phyloP scores from a whole-genome alignment of 2,888 invertebrate species.

The Zonitis immaculata region DNA sequence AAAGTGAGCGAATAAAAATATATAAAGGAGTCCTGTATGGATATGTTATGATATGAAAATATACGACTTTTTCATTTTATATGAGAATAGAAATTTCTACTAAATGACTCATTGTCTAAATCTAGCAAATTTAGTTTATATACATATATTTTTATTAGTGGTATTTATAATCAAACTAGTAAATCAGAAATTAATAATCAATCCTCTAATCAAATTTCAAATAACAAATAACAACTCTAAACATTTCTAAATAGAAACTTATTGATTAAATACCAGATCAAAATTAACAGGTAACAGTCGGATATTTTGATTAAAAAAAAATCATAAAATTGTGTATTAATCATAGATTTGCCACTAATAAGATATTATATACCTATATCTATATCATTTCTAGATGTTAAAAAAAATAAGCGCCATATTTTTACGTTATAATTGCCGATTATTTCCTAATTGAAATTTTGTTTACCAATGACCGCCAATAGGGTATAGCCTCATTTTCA shows the following conservation, averaged over 20 bases:
- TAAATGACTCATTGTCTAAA: slow-evolving; percentile 21
- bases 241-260: no score
- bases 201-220: no score
- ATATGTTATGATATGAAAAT: slow-evolving; percentile 23
- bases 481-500: slow-evolving; percentile 29
- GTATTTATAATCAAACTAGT: background rate
- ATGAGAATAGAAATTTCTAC: slow-evolving; percentile 8
- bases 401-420: slow-evolving; percentile 27
- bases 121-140: no score
- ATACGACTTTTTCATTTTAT: slow-evolving; percentile 12
- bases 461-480: slow-evolving; percentile 27
- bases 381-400: background rate
- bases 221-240: no score
- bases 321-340: no score
- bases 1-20: slow-evolving; percentile 1
- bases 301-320: no score
- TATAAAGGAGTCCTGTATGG: slow-evolving; percentile 8
- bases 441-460: background rate
- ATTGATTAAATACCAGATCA: no score
- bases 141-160: background rate
- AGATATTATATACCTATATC: no score
- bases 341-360: background rate
- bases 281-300: no score
- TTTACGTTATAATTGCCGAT: no score
- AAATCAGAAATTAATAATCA: no score